These are phyloP conservation scores for Netelia melanura DNA, from an alignment of 2,888 invertebrate species.

Conservation along the genomic window DNA sequence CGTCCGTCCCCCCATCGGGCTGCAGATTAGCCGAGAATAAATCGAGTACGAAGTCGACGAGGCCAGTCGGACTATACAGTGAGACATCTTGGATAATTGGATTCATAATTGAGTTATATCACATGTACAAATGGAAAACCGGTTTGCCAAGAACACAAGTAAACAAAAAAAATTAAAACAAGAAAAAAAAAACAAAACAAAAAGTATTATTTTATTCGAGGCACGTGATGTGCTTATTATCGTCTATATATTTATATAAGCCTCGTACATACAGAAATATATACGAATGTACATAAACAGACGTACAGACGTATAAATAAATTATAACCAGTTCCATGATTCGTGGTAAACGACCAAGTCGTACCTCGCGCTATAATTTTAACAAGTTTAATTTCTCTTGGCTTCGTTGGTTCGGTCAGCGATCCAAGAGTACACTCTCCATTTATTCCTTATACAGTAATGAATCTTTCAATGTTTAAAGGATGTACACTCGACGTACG, in stretches of 20 bases:
- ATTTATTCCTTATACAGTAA: constrained; percentile 8
- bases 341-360: constrained; percentile 5
- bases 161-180: no score
- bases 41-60: constrained; percentile 11
- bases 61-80: not conserved
- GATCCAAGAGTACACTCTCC: constrained; percentile 70
- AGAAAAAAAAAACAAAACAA: no score
- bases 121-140: constrained; percentile 37
- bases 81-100: constrained; percentile 48
- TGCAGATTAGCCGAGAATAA: constrained; percentile 15
- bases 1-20: not conserved
- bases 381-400: constrained; percentile 50
- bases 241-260: not conserved
- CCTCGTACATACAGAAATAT: not conserved
- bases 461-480: not conserved
- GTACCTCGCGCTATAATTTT: constrained; percentile 25
- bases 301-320: not conserved
- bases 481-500: no score
- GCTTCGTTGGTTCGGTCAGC: constrained; percentile 76
- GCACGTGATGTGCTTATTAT: constrained; percentile 21
- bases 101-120: constrained; percentile 41
- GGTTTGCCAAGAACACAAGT: constrained; percentile 13
- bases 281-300: not conserved
- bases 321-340: constrained; percentile 27
- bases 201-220: not conserved